A percentile compares a stretch with the other conserved stretches of the same genome.
These are phyloP conservation scores for Ectemnius cavifrons DNA, from an alignment of 2,888 invertebrate species.

Conservation along the genomic window DNA sequence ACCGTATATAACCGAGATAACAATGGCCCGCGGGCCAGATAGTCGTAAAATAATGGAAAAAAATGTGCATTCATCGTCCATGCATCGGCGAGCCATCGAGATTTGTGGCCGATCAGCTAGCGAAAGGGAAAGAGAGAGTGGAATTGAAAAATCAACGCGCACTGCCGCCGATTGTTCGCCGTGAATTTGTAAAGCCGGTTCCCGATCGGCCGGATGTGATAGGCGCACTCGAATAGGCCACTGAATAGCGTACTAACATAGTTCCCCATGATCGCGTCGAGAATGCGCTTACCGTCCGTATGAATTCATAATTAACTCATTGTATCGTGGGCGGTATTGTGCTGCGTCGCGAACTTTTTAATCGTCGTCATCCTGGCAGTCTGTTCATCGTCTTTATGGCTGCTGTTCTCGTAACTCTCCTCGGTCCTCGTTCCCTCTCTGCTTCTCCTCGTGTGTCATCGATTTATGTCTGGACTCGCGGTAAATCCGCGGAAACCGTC, in stretches of 20 bases:
- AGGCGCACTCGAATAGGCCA: conserved; percentile 21
- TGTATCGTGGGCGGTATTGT: too few species aligned
- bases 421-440: conserved; percentile 15
- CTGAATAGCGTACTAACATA: conserved; percentile 35
- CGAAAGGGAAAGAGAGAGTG: conserved; percentile 30
- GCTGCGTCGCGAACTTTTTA: conserved; percentile 16
- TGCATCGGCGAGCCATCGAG: conserved; percentile 55
- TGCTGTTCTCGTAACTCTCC: conserved; percentile 27
- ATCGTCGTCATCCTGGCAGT: conserved; percentile 20
- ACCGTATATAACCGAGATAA: conserved; percentile 36
- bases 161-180: conserved; percentile 20
- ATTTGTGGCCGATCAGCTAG: conserved; percentile 47
- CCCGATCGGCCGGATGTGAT: conserved; percentile 43
- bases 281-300: too few species aligned
- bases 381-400: conserved; percentile 1
- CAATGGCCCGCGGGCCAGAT: conserved; percentile 26
- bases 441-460: conserved; percentile 13
- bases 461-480: conserved; percentile 27
- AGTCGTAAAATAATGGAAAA: conserved; percentile 44
- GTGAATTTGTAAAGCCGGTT: conserved; percentile 49
- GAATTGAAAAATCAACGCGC: conserved; percentile 56
- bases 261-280: too few species aligned
- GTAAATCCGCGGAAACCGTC: conserved; percentile 47
- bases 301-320: too few species aligned
- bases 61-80: conserved; percentile 54